A percentile compares a stretch with the other conserved stretches of the same genome.
phyloP scores from a whole-genome alignment of 2,888 invertebrate species.

The Imbricaverruca yamaguchii region DNA sequence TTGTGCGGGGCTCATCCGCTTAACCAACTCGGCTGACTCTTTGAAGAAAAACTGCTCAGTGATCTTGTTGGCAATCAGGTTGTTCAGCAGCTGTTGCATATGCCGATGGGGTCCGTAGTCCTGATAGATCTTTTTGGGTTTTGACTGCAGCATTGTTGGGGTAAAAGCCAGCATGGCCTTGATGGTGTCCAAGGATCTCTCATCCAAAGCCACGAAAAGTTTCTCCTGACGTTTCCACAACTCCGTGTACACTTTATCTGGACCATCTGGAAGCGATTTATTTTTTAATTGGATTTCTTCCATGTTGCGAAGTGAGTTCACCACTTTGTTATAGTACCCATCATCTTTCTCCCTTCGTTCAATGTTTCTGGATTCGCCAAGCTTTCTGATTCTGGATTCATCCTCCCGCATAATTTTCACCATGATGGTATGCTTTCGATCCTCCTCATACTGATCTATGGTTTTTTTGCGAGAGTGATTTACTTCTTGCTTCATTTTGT shows the following conservation, averaged over 20 bases:
- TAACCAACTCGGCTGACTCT: not conserved
- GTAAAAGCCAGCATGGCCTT: not conserved
- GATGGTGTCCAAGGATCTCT: not conserved
- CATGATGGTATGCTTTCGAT: not conserved
- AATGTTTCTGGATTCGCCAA: not conserved
- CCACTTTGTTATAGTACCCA: not conserved
- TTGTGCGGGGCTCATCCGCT: not conserved
- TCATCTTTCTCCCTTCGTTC: not conserved
- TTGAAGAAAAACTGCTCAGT: conserved; percentile 4
- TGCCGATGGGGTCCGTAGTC: not conserved
- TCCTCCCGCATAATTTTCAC: not conserved
- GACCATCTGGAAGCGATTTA: not conserved
- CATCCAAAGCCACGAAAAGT: not conserved
- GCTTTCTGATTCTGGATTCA: not conserved
- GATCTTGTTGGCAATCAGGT: not conserved
- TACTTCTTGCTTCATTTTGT: conserved; percentile 1
- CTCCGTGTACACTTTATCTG: not conserved
- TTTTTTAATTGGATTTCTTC: not conserved
- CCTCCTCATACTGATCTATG: not conserved
- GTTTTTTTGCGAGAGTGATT: not conserved
- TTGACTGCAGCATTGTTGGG: not conserved
- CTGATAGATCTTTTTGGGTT: not conserved
- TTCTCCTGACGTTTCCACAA: not conserved
- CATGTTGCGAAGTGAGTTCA: not conserved
- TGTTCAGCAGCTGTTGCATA: not conserved